These are phyloP conservation scores for Trigoniulus corallinus DNA, from an alignment of 1,140 invertebrate genomes.

Conservation along the genomic window DNA sequence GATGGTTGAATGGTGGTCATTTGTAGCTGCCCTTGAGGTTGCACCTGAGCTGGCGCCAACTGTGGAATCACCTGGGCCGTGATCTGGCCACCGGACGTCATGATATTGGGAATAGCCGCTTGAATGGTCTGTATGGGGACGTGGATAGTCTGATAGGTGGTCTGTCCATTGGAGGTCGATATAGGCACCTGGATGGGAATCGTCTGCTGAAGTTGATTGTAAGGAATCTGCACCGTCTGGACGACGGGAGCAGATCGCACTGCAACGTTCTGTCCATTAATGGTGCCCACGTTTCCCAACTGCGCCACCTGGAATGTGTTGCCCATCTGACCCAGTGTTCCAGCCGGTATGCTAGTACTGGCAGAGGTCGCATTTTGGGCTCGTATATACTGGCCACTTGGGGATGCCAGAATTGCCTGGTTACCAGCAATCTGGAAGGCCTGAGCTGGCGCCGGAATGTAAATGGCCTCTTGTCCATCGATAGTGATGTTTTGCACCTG, in stretches of 20 bases:
- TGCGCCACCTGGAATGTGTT: constrained; percentile 14
- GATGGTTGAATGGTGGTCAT: too few species aligned
- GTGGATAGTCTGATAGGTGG: constrained; percentile 81
- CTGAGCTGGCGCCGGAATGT: constrained; percentile 42
- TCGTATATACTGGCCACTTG: constrained; percentile 44
- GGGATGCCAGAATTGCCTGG: constrained; percentile 33
- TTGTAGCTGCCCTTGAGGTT: constrained; percentile 49
- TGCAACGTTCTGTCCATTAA: constrained; percentile 53
- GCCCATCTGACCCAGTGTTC: constrained; percentile 15
- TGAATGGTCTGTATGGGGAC: constrained; percentile 64
- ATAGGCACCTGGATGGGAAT: constrained; percentile 86
- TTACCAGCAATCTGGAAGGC: constrained; percentile 22
- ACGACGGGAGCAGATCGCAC: constrained; percentile 26
- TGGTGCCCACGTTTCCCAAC: constrained; percentile 7
- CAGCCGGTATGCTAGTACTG: constrained; percentile 26
- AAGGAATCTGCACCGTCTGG: constrained; percentile 55
- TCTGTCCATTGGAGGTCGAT: constrained; percentile 72
- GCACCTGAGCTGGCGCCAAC: constrained; percentile 61
- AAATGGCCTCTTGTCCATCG: constrained; percentile 78
- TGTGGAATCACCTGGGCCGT: constrained; percentile 54
- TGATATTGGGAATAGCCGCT: constrained; percentile 31
- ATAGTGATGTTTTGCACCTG: constrained; percentile 77
- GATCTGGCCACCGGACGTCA: constrained; percentile 30
- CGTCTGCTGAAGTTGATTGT: constrained; percentile 60
- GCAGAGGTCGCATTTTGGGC: constrained; percentile 30